These are phyloP conservation scores for Patagioenas fasciata DNA, from an alignment of 2,113 vertebrate species.

Conservation along the genomic window DNA sequence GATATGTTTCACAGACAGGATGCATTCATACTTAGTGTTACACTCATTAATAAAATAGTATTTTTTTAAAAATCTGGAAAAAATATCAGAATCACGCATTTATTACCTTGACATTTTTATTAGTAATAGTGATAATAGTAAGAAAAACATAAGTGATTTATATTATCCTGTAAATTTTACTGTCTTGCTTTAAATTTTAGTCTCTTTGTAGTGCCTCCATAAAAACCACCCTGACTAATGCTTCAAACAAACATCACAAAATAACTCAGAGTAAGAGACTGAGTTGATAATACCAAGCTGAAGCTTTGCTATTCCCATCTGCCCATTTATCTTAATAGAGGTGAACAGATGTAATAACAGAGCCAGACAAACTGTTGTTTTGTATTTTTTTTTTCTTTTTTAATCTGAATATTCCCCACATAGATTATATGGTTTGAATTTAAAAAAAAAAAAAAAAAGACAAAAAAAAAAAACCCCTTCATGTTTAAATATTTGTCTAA, in stretches of 20 bases:
- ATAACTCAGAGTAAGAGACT: background rate
- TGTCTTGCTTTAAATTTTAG: background rate
- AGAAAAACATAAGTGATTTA: rapidly evolving
- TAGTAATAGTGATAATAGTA: background rate
- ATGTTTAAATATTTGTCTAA: background rate
- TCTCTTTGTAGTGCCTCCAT: background rate
- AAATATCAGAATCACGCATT: background rate
- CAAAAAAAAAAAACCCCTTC: background rate
- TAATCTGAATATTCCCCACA: background rate
- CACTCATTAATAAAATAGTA: background rate
- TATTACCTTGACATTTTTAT: background rate
- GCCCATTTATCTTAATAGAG: background rate
- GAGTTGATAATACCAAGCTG: background rate
- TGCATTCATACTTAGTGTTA: background rate
- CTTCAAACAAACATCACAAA: background rate
- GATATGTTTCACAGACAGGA: background rate
- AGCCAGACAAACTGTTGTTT: background rate
- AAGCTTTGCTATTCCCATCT: background rate
- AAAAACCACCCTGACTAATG: background rate
- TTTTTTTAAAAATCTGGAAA: background rate
- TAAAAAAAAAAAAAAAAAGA: no score
- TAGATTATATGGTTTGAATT: background rate
- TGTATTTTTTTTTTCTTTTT: background rate
- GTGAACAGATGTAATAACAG: background rate
- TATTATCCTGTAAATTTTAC: background rate